phyloP scores from a whole-genome alignment of 1,140 invertebrate species.

The Scaptomyza pallida region DNA sequence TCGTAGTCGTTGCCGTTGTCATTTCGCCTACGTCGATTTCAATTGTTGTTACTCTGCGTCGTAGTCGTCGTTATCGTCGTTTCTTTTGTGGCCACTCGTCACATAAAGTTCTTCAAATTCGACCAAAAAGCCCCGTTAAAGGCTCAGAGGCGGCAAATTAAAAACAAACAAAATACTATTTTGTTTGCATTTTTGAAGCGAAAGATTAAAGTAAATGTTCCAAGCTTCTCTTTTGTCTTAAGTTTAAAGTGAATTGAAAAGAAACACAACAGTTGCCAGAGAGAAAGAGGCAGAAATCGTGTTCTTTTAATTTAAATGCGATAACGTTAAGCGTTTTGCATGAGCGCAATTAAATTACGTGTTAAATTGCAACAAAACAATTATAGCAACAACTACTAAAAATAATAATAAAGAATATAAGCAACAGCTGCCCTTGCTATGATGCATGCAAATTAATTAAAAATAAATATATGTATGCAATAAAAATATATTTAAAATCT shows the following conservation, averaged over 20 bases:
- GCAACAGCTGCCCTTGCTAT: conserved; percentile 32
- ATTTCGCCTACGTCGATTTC: conserved; percentile 53
- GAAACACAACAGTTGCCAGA: conserved; percentile 12
- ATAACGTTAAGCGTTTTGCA: conserved; percentile 26
- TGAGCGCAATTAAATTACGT: conserved; percentile 63
- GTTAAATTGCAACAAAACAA: conserved; percentile 62
- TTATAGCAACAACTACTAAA: conserved; percentile 17
- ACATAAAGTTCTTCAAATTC: conserved; percentile 10
- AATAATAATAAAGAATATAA: conserved; percentile 37
- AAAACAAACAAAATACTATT: conserved; percentile 59
- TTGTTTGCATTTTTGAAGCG: conserved; percentile 53
- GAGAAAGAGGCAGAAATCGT: conserved; percentile 27
- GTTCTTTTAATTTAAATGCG: conserved; percentile 41
- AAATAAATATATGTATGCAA: conserved; percentile 25
- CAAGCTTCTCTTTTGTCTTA: conserved; percentile 18
- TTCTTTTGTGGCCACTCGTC: conserved; percentile 31
- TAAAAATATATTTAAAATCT: conserved; percentile 34
- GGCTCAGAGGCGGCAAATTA: conserved; percentile 56
- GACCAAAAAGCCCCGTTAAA: conserved; percentile 25
- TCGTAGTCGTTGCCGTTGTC: conserved; percentile 38
- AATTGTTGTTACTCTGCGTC: conserved; percentile 50
- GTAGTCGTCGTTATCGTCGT: conserved; percentile 21
- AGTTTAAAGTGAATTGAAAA: conserved; percentile 37
- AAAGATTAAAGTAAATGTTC: conserved; percentile 39
- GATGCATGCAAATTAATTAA: conserved; percentile 66